These are phyloP conservation scores for Tetragnatha versicolor DNA, from an alignment of 1,140 invertebrate species.

Conservation along the genomic window DNA sequence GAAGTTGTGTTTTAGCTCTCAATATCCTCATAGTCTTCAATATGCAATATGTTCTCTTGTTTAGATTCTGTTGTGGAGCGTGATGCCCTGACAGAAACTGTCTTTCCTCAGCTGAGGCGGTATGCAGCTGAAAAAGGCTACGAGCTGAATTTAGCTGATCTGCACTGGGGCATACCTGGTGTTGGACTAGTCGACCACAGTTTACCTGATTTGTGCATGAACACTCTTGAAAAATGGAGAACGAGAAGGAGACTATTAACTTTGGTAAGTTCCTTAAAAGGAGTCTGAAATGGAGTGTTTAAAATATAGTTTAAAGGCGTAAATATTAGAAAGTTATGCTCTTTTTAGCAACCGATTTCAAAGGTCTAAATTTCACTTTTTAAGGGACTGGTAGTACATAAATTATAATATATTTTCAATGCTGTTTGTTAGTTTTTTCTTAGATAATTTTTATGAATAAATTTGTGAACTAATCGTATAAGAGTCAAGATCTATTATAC, in stretches of 20 bases:
- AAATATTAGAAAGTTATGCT: no score
- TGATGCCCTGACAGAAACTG: slow-evolving; percentile 71
- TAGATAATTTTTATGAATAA: no score
- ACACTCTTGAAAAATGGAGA: slow-evolving; percentile 36
- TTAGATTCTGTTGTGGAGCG: slow-evolving; percentile 68
- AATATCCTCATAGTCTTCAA: background rate
- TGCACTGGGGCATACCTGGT: slow-evolving; percentile 74
- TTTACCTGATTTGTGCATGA: slow-evolving; percentile 77
- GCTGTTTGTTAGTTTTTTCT: no score
- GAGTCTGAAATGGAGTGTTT: background rate
- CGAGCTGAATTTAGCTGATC: slow-evolving; percentile 74
- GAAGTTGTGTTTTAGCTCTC: background rate
- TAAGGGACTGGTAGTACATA: no score
- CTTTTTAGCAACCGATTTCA: no score
- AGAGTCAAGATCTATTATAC: no score
- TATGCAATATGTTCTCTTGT: slow-evolving; percentile 57
- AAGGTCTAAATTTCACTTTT: no score
- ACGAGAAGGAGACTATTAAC: slow-evolving; percentile 46
- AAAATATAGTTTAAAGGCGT: background rate
- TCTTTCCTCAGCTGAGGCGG: slow-evolving; percentile 71
- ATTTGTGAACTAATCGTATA: no score
- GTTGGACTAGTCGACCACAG: slow-evolving; percentile 74
- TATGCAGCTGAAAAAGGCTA: slow-evolving; percentile 71
- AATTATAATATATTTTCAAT: no score
- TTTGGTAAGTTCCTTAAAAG: slow-evolving; percentile 24